Evolutionary conservation across 1,140 invertebrate species (phyloP).

Genomic region (Drosophila pruinosa): DNA sequence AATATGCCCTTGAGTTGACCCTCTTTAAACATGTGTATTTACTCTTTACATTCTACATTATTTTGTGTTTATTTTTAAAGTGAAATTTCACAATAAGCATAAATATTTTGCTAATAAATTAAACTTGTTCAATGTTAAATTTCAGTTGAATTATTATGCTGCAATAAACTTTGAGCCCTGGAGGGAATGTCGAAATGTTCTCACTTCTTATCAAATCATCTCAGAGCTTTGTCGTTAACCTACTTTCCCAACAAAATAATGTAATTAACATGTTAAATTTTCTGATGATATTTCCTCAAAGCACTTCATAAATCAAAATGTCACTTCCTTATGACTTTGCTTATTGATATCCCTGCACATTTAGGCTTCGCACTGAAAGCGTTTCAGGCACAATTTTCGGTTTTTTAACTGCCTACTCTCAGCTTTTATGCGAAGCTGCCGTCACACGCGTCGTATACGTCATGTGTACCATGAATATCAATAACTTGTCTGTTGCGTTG

Average conservation of each 20-base stretch:
- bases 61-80: no score
- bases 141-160: neutral
- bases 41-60: no score
- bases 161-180: neutral
- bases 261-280: neutral
- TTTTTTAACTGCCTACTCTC: neutral
- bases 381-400: neutral
- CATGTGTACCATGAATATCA: slow-evolving; percentile 39
- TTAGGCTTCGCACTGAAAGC: neutral
- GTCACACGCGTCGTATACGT: slow-evolving; percentile 26
- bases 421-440: neutral
- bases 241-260: neutral
- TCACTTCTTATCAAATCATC: neutral
- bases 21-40: no score
- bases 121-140: neutral
- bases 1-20: no score
- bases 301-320: neutral
- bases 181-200: neutral
- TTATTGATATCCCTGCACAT: slow-evolving; percentile 1
- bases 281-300: neutral
- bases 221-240: neutral
- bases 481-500: slow-evolving; percentile 26
- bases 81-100: neutral
- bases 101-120: neutral
- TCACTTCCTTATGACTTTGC: neutral